Base-by-base conservation (phyloP, 1,140 invertebrate genomes). In the Mercenaria mercenaria region DNA sequence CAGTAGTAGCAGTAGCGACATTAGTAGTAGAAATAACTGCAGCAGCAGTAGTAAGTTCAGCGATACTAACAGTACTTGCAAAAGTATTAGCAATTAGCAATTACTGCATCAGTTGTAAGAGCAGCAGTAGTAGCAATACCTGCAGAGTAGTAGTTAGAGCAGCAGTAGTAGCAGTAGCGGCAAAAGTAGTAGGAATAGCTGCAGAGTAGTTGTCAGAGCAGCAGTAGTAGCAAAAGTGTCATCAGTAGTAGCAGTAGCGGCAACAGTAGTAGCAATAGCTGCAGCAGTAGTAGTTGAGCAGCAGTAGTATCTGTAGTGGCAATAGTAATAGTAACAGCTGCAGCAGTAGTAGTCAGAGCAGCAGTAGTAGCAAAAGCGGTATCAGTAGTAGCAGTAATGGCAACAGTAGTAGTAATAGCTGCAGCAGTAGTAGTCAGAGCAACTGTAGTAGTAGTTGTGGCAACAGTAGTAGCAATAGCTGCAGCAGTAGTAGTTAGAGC, bases 71-170 rank as follows among this genome's bases (percentile, higher is more conserved):
- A n/a, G n/a, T n/a, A n/a, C n/a, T n/a, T n/a, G 80, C 29, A 82
- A 52, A 64, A 82, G 80, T 82, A 82, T 50, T 82, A 82, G 80
- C n/a, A n/a, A n/a, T n/a, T 82, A 82, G 39, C 34, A 82, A 52
- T 82, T 64, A 52, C 64, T 64, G 80, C 64, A 82, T 50, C 64
- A 82, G n/a, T 64, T 64, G 80, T 82, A 82, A 52, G 6, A 82
- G 80, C 47, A 82, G 80, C 47, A 61, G 80, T 82, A 61, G 80
- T 47, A 47, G 82, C 74, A 82, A 52, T n/a, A n/a, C n/a, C n/a
- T n/a, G n/a, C n/a, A n/a, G n/a, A 76, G 37, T 26, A 41, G 39
- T 41, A 76, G 39, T 76, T 13, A 6, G n/a, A 76, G 72, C 34
- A 82, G 59, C 64, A 82, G 59, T 52, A 82, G 80, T 61, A 61